Conservation (phyloP, 2,113 vertebrate genomes). For the Trogon melanurus region DNA sequence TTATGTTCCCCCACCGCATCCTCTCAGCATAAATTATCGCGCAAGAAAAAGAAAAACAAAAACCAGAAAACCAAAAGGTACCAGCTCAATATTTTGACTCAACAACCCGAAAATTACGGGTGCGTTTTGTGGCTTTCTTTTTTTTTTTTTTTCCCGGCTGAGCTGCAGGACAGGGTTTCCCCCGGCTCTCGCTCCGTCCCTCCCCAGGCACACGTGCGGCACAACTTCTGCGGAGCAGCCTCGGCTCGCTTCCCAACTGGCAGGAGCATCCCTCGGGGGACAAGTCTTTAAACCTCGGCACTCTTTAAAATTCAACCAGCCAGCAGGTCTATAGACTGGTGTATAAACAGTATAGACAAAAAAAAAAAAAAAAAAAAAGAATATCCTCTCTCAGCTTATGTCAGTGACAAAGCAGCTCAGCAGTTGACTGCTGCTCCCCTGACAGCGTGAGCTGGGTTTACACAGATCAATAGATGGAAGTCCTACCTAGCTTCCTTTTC, state of each 20-base stretch:
- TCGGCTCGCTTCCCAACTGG: slow-evolving; percentile 88
- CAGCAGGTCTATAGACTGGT: slow-evolving; percentile 90
- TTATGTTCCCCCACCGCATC: not conserved
- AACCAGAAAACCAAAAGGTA: not conserved
- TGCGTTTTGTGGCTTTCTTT: not conserved
- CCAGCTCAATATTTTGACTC: slow-evolving; percentile 46
- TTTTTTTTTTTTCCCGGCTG: not conserved
- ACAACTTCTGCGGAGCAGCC: slow-evolving; percentile 71
- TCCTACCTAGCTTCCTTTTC: slow-evolving; percentile 76
- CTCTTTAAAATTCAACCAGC: slow-evolving; percentile 99
- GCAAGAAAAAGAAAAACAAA: not conserved
- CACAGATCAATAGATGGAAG: slow-evolving; percentile 85
- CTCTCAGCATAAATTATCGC: slow-evolving; percentile 26
- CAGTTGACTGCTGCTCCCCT: slow-evolving; percentile 83
- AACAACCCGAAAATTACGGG: slow-evolving; percentile 11
- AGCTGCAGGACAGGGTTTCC: slow-evolving; percentile 30
- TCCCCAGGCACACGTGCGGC: not conserved
- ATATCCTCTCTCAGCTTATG: slow-evolving; percentile 75
- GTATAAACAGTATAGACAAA: slow-evolving; percentile 82
- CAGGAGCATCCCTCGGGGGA: slow-evolving; percentile 88
- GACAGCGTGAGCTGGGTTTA: slow-evolving; percentile 81
- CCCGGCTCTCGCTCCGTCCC: not conserved
- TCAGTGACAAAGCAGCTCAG: slow-evolving; percentile 84
- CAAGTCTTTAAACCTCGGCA: slow-evolving; percentile 91
- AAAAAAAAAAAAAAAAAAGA: slow-evolving; percentile 36